Percentiles rank a stretch among this genome's conserved stretches.
phyloP scores from a whole-genome alignment of 2,113 vertebrate genomes.

The Actenoides hombroni region DNA sequence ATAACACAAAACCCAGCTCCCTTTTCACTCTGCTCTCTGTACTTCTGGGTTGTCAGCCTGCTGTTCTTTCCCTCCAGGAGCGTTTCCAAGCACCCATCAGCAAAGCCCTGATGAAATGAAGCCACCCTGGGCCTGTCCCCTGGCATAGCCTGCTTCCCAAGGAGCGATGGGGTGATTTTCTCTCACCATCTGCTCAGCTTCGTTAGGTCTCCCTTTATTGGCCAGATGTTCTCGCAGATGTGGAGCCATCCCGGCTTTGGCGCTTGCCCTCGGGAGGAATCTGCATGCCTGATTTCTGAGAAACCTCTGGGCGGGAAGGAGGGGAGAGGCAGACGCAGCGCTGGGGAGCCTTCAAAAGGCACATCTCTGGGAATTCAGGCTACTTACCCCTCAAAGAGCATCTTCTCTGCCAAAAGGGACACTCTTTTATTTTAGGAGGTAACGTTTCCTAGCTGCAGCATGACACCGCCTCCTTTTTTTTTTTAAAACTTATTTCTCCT shows the following conservation, averaged over 20 bases:
- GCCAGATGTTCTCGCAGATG: neutral
- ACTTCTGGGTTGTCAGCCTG: neutral
- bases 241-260: neutral
- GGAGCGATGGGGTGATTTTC: neutral
- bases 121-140: neutral
- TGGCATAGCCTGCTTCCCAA: neutral
- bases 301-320: neutral
- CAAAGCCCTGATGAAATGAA: neutral
- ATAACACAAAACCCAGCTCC: neutral
- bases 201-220: neutral
- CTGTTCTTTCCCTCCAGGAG: neutral
- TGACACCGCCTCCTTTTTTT: neutral
- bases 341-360: neutral
- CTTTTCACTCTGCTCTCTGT: neutral
- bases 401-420: neutral
- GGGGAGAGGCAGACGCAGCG: neutral
- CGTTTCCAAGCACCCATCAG: neutral
- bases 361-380: neutral
- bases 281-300: neutral
- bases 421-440: neutral
- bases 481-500: neutral
- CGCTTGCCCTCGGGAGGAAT: neutral
- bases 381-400: neutral
- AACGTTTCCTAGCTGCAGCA: neutral
- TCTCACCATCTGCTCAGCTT: conserved; percentile 33